phyloP scores from a whole-genome alignment of 2,113 vertebrate species.

The Xenopus borealis region DNA sequence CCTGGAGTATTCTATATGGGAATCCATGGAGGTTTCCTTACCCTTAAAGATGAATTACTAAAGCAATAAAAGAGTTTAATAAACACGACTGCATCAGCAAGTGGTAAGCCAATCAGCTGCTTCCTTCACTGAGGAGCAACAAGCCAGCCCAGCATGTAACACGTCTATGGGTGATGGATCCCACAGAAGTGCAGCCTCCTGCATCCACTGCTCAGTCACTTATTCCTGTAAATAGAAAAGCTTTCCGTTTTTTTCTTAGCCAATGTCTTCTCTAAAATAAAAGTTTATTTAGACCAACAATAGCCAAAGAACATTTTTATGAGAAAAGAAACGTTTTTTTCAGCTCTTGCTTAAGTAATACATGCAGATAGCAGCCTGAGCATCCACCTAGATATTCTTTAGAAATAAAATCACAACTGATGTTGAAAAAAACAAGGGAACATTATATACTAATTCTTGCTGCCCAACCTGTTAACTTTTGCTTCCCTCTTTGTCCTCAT shows the following conservation, averaged over 20 bases:
- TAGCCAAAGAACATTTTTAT: conserved; percentile 1
- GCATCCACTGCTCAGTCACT: not conserved
- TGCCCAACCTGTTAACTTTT: not conserved
- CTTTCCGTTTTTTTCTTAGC: not conserved
- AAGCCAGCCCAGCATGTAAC: too few relatives aligned
- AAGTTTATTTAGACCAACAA: not conserved
- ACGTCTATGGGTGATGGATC: not conserved
- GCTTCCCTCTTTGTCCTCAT: not conserved
- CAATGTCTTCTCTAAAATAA: not conserved
- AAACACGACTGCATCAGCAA: too few relatives aligned
- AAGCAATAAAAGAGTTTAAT: not conserved
- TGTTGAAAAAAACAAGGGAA: not conserved
- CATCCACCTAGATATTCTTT: not conserved
- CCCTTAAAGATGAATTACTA: not conserved
- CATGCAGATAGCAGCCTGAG: not conserved
- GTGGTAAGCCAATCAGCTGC: too few relatives aligned
- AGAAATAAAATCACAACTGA: not conserved
- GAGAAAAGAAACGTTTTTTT: not conserved
- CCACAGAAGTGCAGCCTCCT: not conserved
- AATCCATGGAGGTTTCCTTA: too few relatives aligned
- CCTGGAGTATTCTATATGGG: too few relatives aligned
- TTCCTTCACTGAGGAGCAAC: not conserved
- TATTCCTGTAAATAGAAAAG: not conserved
- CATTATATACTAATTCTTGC: not conserved
- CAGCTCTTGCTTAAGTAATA: too few relatives aligned